These are phyloP conservation scores for Blastobasis adustella DNA, from an alignment of 2,888 invertebrate genomes.

Conservation along the genomic window DNA sequence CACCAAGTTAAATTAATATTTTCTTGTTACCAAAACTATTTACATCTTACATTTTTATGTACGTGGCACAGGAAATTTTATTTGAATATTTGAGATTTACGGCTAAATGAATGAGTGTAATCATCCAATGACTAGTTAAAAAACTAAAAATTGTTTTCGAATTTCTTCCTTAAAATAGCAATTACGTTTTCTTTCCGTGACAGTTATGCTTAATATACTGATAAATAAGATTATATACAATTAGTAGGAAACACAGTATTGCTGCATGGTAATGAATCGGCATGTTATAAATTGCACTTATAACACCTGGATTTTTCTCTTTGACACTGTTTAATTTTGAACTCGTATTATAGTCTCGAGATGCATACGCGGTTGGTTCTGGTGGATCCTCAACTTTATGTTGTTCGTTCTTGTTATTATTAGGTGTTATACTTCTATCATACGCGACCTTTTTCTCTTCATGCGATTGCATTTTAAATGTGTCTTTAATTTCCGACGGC, in stretches of 20 bases:
- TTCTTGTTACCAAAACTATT: slow-evolving; percentile 47
- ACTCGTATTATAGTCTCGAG: too few species aligned
- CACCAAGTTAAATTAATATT: slow-evolving; percentile 10
- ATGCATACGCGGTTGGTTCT: background rate
- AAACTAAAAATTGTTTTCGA: slow-evolving; percentile 10
- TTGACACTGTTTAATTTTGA: slow-evolving; percentile 40
- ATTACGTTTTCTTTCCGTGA: slow-evolving; percentile 40
- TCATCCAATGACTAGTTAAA: slow-evolving; percentile 4
- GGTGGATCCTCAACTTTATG: slow-evolving; percentile 2
- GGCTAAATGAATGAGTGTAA: too few species aligned
- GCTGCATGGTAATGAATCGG: slow-evolving; percentile 71
- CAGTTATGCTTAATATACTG: slow-evolving; percentile 67
- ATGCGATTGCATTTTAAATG: slow-evolving; percentile 5
- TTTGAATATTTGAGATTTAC: slow-evolving; percentile 4
- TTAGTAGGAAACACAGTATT: slow-evolving; percentile 66
- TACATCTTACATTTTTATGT: slow-evolving; percentile 40
- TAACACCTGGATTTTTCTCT: slow-evolving; percentile 41
- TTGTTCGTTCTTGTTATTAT: slow-evolving; percentile 17
- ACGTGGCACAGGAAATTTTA: slow-evolving; percentile 3
- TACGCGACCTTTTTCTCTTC: slow-evolving; percentile 17
- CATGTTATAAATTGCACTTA: slow-evolving; percentile 59
- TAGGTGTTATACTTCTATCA: slow-evolving; percentile 7
- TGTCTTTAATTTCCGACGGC: slow-evolving; percentile 14
- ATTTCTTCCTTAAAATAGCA: slow-evolving; percentile 26
- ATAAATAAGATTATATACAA: slow-evolving; percentile 69